Base-by-base conservation (phyloP, 2,888 invertebrate species). In the Macrosiphum euphorbiae region DNA sequence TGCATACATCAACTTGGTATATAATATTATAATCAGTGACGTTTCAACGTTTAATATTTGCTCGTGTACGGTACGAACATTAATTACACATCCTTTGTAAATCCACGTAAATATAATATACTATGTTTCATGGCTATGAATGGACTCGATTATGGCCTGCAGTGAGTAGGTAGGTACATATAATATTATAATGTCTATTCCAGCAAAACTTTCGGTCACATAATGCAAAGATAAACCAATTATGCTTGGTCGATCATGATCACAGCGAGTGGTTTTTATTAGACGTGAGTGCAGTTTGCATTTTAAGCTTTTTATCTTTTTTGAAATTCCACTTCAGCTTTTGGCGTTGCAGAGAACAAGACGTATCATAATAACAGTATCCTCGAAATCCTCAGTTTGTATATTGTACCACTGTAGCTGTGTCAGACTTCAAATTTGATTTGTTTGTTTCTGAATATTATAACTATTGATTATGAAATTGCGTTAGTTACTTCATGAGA, bases 41-140 rank as follows among this genome's bases (percentile, higher is more conserved):
- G 84, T 85, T 78, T 91, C 52, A 61, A 35, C 47, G 28, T 92
- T 92, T 84, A 90, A 52, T 90, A 13, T 90, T 90, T 47, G 41
- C 78, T 78, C 78, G 16, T 50, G 50, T 90, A 35, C 35, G 67
- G 67, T 50, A 8, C n/a, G 78, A 50, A 78, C 50, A 52, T 50
- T 78, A 52, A 78, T 90, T 78, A 52, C 50, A 41, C 35, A 10
- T 78, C 90, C 41, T 78, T 90, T 52, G 78, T 78, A 28, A 78
- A 90, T 61, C 90, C 28, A 52, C 7, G 26, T 47, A 44, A 28
- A 26, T 89, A 28, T 44, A 24, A 55, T 55, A 20, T 55, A 55
- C n/a, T 67, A n/a, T 28, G 52, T 44, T 44, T 44, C 44, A 28
- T 16, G 67, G 67, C 35, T 78, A 78, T 78, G 78, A 78, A 35